Evolutionary conservation across 2,797 vertebrate species (phyloP), one percentile per base, ranked within the genome.

Genomic region (Uromys caudimaculatus): DNA sequence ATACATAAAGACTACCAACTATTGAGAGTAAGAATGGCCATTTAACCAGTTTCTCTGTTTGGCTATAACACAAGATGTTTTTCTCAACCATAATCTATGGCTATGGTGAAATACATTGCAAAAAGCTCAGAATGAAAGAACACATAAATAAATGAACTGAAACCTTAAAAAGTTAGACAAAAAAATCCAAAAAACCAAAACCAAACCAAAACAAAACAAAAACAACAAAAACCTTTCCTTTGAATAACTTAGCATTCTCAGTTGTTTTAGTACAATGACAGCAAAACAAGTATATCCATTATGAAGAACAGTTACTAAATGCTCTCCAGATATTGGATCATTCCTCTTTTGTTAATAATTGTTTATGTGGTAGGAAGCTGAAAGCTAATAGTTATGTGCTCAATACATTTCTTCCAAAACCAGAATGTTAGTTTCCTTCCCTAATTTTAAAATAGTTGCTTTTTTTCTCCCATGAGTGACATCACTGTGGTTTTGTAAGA

Each of bases 241-340:
- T 76, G 19, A 62, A 23, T 52, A 62, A 76, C 2, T 12, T 41
- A 23, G 32, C 17, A 27, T 38, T 56, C 13, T 44, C n/a, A 47
- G 0, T 2, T 44, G 13, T 79, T 79, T 69, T 14, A 54, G 29
- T 58, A 79, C 2, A 78, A 17, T 69, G 27, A 12, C 17, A 67
- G 35, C 1, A 58, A 27, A 50, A n/a, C 19, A 14, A 69, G 5
- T 58, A 60, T 16, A 13, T 41, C 8, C 14, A 56, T 50, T 67
- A 81, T 54, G 71, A 77, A 89, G 84, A 71, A 86, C 52, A 75
- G 64, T 73, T 38, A 78, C 12, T 84, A 75, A 69, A 93, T 75
- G 1, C 19, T 71, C 29, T 62, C n/a, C n/a, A 19, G 14, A 11
- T 76, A 67, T 67, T 67, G n/a, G 8, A 1, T 94, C 44, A 91